Conservation (phyloP, 2,797 vertebrate genomes). For the Catostomus latipinnis region DNA sequence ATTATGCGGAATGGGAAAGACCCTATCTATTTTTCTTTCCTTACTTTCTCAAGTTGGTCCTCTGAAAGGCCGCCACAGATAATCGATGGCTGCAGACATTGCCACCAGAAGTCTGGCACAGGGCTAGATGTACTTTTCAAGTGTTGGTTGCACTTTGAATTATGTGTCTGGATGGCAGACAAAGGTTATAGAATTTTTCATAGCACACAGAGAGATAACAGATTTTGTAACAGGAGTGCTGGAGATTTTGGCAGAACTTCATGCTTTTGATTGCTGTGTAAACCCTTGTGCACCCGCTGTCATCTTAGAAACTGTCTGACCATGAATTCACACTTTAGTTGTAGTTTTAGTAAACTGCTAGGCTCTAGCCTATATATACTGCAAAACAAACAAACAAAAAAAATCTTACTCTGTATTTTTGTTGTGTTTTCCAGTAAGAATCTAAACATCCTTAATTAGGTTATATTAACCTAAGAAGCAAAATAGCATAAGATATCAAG, state of each 20-base stretch:
- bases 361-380: too few species aligned
- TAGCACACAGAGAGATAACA: slow-evolving; percentile 7
- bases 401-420: too few species aligned
- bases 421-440: too few species aligned
- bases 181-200: slow-evolving; percentile 30
- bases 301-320: slow-evolving; percentile 5
- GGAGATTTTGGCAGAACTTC: slow-evolving; percentile 26
- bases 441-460: too few species aligned
- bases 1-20: slow-evolving; percentile 81
- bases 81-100: slow-evolving; percentile 72
- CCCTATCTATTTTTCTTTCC: slow-evolving; percentile 67
- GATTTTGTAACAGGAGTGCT: slow-evolving; percentile 23
- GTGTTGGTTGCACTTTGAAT: slow-evolving; percentile 34
- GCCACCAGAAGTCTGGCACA: slow-evolving; percentile 52
- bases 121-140: slow-evolving; percentile 14
- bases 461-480: too few species aligned
- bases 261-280: slow-evolving; percentile 33
- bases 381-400: too few species aligned
- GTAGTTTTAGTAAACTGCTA: background rate
- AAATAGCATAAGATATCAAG: too few species aligned
- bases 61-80: slow-evolving; percentile 68
- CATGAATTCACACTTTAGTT: slow-evolving; percentile 17
- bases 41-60: slow-evolving; percentile 65
- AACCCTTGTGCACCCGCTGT: slow-evolving; percentile 17
- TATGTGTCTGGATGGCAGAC: slow-evolving; percentile 30